Evolutionary conservation across 2,888 invertebrate genomes (phyloP).

Genomic region (Rhingia rostrata): DNA sequence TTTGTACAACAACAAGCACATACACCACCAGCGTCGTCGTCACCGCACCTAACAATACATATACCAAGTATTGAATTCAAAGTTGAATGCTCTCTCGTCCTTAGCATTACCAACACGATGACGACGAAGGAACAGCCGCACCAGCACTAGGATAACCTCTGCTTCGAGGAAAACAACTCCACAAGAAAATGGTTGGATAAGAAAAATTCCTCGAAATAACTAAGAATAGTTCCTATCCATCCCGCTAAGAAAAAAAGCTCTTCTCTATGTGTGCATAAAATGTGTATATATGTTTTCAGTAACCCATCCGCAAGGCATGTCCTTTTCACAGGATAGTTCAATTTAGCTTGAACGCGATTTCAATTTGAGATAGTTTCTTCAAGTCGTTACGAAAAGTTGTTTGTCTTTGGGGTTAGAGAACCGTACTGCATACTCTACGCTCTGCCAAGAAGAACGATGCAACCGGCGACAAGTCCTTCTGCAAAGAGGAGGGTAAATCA

Average conservation of each 20-base stretch:
- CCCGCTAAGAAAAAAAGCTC: conserved; percentile 11
- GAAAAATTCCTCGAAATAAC: conserved; percentile 65
- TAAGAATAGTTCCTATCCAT: conserved; percentile 62
- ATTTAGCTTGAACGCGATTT: conserved; percentile 75
- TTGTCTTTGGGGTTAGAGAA: conserved; percentile 60
- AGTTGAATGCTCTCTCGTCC: conserved; percentile 72
- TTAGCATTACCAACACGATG: conserved; percentile 37
- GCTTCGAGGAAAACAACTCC: conserved; percentile 19
- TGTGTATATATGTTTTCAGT: conserved; percentile 20
- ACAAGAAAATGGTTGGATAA: conserved; percentile 57
- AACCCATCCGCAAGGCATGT: conserved; percentile 63
- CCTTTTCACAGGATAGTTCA: conserved; percentile 74
- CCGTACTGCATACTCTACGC: conserved; percentile 13
- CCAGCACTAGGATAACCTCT: conserved; percentile 57
- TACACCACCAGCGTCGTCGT: background rate
- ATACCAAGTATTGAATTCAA: conserved; percentile 36
- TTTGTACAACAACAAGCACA: conserved; percentile 66
- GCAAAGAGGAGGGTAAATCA: background rate
- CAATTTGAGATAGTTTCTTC: conserved; percentile 75
- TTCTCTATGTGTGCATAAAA: conserved; percentile 12
- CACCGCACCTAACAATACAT: background rate
- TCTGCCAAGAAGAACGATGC: conserved; percentile 30
- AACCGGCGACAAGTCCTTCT: conserved; percentile 34
- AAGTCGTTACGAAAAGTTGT: conserved; percentile 69
- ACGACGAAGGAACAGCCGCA: conserved; percentile 44